phyloP scores from a whole-genome alignment of 2,888 invertebrate species.

The Maniola hyperantus region DNA sequence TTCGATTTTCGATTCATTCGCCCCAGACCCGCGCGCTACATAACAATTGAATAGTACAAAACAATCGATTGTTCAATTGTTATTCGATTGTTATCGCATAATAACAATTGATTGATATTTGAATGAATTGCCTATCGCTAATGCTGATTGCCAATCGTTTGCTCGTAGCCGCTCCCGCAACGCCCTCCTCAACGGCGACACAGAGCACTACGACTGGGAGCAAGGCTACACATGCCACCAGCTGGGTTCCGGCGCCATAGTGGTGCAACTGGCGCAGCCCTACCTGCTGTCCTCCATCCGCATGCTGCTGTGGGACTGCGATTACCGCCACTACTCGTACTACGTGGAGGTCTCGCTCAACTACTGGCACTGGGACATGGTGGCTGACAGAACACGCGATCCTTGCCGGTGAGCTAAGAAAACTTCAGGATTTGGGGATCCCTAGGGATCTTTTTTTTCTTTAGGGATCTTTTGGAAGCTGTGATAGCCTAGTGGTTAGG shows the following conservation, averaged over 20 bases:
- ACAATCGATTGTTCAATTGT: too few relatives aligned
- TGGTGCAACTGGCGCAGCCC: slow-evolving; percentile 97
- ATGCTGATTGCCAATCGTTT: background rate
- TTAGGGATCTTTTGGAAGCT: too few relatives aligned
- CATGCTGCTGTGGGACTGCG: slow-evolving; percentile 98
- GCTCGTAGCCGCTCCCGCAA: slow-evolving; percentile 90
- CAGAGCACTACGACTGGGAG: slow-evolving; percentile 98
- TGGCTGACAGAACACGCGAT: slow-evolving; percentile 93
- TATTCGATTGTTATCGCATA: too few relatives aligned
- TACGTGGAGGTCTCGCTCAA: slow-evolving; percentile 97
- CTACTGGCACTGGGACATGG: slow-evolving; percentile 95
- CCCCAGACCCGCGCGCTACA: too few relatives aligned
- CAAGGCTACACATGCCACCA: slow-evolving; percentile 99
- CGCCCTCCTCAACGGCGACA: slow-evolving; percentile 97
- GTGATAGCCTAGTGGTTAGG: too few relatives aligned
- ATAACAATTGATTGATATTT: too few relatives aligned
- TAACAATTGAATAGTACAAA: too few relatives aligned
- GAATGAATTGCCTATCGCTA: too few relatives aligned
- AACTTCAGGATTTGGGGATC: background rate
- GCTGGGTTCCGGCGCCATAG: slow-evolving; percentile 95
- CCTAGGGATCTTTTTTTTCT: too few relatives aligned
- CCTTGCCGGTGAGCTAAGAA: slow-evolving; percentile 81
- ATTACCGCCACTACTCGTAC: slow-evolving; percentile 96
- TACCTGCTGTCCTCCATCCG: slow-evolving; percentile 95
- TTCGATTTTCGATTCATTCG: too few relatives aligned